Evolutionary conservation across 1,140 invertebrate genomes (phyloP), one percentile per base, ranked within the genome.

Genomic region (Psix sp.): DNA sequence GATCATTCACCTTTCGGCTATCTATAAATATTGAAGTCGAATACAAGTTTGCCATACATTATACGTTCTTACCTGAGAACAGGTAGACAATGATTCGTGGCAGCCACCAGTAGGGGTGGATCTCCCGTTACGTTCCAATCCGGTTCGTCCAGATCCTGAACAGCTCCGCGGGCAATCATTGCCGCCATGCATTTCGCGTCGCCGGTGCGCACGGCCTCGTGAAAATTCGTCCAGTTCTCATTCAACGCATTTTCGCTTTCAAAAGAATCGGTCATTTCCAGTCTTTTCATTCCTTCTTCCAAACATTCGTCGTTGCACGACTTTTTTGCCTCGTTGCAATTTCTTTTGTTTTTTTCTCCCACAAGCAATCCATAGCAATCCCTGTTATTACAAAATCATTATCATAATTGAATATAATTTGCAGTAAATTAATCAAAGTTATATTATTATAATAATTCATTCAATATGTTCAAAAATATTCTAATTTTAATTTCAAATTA

Each of bases 51-150:
- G 38, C 31, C 42, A 42, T 51, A 39, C 35, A 31, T 26, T 52
- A 36, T 52, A 56, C 7, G 15, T 42, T 49, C 63, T 76, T 76
- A 85, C 84, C 80, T 83, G 38, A 86, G 75, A 35, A 86, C 73
- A 40, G 78, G 70, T 35, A 84, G 65, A 77, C 77, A 80, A 66
- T 82, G 82, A 75, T 78, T 80, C 29, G 82, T 80, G 13, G 84
- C 84, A 13, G 86, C 84, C 26, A 82, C 81, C 40, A 86, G 71
- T 45, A 88, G 51, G 31, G 86, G 85, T 56, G 86, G 80, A 80
- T 87, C 84, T 29, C 85, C 86, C 45, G 80, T 84, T 43, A 81
- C 79, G 59, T 82, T 82, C 84, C 84, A 86, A 80, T 87, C 83
- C 52, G 84, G 84, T 78, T 86, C 83, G 74, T 87, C 79, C 39